These are phyloP conservation scores for Cerastoderma edule DNA, from an alignment of 2,888 invertebrate genomes.

Conservation along the genomic window DNA sequence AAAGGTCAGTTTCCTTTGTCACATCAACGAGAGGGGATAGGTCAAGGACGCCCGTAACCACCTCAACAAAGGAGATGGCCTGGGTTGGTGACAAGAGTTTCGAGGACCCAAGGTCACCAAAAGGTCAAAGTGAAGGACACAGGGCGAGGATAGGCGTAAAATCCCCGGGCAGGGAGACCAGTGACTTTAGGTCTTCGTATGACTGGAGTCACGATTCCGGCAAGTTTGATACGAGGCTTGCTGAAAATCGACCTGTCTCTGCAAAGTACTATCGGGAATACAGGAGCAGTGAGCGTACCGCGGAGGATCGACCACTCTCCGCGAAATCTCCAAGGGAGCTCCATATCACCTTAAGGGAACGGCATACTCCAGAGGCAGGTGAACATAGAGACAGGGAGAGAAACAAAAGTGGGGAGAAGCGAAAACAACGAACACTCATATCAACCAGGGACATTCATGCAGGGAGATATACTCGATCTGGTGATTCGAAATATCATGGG, in stretches of 20 bases:
- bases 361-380: conserved; percentile 1
- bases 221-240: conserved; percentile 36
- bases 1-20: conserved; percentile 52
- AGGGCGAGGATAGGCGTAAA: neutral
- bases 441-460: conserved; percentile 59
- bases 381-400: conserved; percentile 10
- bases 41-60: conserved; percentile 34
- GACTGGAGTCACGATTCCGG: conserved; percentile 47
- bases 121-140: conserved; percentile 25
- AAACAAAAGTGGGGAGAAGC: conserved; percentile 46
- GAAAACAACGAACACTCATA: conserved; percentile 44
- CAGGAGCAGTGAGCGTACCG: conserved; percentile 31
- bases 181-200: conserved; percentile 27
- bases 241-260: conserved; percentile 46
- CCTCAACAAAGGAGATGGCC: neutral
- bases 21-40: conserved; percentile 39
- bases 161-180: conserved; percentile 4
- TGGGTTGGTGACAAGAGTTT: conserved; percentile 21
- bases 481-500: neutral
- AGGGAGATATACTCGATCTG: conserved; percentile 37
- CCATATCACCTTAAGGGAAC: conserved; percentile 38
- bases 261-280: conserved; percentile 32
- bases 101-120: conserved; percentile 29
- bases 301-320: conserved; percentile 41
- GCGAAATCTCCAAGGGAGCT: conserved; percentile 49